Conservation (phyloP, 2,797 vertebrate species). For the Valencia hispanica region DNA sequence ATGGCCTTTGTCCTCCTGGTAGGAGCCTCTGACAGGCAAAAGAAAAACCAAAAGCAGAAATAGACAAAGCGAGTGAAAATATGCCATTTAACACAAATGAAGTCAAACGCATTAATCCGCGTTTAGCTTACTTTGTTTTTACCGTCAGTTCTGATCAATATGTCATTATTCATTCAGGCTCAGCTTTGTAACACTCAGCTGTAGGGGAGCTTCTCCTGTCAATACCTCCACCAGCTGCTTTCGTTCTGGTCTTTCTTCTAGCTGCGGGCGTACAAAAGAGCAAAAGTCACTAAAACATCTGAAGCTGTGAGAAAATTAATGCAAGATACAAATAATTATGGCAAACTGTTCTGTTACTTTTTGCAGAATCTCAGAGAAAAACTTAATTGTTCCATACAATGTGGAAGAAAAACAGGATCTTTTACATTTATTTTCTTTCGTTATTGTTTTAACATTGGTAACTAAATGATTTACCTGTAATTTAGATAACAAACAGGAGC, state of each 20-base stretch:
- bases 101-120: background rate
- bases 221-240: background rate
- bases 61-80: background rate
- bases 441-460: too few relatives aligned
- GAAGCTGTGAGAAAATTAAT: background rate
- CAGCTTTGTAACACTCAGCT: background rate
- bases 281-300: background rate
- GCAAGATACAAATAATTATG: background rate
- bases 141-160: background rate
- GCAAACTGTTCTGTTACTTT: background rate
- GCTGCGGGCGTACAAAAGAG: background rate
- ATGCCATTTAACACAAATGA: background rate
- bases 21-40: background rate
- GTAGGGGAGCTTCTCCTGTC: background rate
- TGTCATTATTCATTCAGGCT: background rate
- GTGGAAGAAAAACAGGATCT: background rate
- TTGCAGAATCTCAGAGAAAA: background rate
- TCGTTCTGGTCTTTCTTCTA: background rate
- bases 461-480: too few relatives aligned
- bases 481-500: too few relatives aligned
- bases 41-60: background rate
- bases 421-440: too few relatives aligned
- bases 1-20: too few relatives aligned
- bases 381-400: background rate
- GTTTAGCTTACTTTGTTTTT: background rate